A percentile compares a stretch with the other conserved stretches of the same genome.
phyloP scores from a whole-genome alignment of 1,140 invertebrate genomes.

The Eubasilissa regina region DNA sequence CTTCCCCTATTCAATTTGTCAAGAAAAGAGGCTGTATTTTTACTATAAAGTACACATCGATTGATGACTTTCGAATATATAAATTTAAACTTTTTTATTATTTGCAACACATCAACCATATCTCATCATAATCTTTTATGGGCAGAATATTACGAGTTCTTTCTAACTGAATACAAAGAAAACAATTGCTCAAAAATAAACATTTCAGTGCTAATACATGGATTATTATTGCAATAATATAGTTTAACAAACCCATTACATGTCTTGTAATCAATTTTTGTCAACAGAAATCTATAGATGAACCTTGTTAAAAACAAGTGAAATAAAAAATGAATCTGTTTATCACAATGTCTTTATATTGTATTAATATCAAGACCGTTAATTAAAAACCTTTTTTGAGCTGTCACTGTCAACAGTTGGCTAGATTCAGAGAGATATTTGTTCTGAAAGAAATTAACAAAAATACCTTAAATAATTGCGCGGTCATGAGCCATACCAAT shows the following conservation, averaged over 20 bases:
- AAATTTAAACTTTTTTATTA: no score
- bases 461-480: constrained; percentile 43
- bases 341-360: constrained; percentile 16
- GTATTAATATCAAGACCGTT: constrained; percentile 15
- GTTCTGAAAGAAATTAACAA: constrained; percentile 29
- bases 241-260: constrained; percentile 25
- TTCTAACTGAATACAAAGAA: no score
- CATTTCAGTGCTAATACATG: constrained; percentile 4
- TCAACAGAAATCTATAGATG: no score
- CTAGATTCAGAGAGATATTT: neutral
- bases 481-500: constrained; percentile 41
- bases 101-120: no score
- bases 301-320: constrained; percentile 7
- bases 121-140: no score
- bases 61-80: no score
- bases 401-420: constrained; percentile 15
- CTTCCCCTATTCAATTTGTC: no score
- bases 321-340: constrained; percentile 14
- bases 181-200: no score
- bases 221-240: constrained; percentile 34
- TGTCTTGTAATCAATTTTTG: no score
- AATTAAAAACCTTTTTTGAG: constrained; percentile 13
- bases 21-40: no score
- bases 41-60: no score
- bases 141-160: no score